These are phyloP conservation scores for Panagrolaimus sp. DNA, from an alignment of 1,140 invertebrate species.

Conservation along the genomic window DNA sequence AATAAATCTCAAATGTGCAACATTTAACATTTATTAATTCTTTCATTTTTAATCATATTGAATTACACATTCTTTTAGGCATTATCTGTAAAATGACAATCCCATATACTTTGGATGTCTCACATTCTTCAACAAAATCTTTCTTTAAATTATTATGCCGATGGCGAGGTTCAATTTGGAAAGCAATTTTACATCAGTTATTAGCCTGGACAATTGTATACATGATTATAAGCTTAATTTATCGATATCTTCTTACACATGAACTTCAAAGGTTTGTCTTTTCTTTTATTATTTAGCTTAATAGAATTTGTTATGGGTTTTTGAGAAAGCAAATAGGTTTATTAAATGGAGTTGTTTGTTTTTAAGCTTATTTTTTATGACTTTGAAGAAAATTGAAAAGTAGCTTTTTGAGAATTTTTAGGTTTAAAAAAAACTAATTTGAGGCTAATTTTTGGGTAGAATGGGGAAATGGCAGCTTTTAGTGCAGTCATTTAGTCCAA, in stretches of 20 bases:
- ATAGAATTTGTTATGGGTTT: too few relatives aligned
- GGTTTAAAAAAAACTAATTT: too few relatives aligned
- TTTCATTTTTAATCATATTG: not conserved
- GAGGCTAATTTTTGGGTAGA: too few relatives aligned
- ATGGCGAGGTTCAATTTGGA: slow-evolving; percentile 46
- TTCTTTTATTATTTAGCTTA: not conserved
- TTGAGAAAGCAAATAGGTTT: too few relatives aligned
- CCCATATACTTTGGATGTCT: slow-evolving; percentile 45
- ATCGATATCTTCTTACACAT: slow-evolving; percentile 29
- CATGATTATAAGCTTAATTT: slow-evolving; percentile 36
- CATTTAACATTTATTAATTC: not conserved
- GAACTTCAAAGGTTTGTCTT: slow-evolving; percentile 38
- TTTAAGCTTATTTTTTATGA: too few relatives aligned
- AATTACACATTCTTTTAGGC: not conserved
- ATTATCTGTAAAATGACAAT: slow-evolving; percentile 30
- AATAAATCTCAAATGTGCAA: not conserved
- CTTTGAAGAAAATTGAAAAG: too few relatives aligned
- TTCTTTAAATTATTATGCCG: slow-evolving; percentile 32
- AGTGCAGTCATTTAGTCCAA: too few relatives aligned
- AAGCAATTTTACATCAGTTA: slow-evolving; percentile 40
- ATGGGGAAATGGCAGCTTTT: too few relatives aligned
- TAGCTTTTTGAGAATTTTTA: too few relatives aligned
- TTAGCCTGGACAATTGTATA: slow-evolving; percentile 39
- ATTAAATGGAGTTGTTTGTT: too few relatives aligned
- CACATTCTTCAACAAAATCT: slow-evolving; percentile 24